Percentiles rank a stretch among this genome's conserved stretches.
phyloP scores from a whole-genome alignment of 2,888 invertebrate species.

The Apantesis nais region DNA sequence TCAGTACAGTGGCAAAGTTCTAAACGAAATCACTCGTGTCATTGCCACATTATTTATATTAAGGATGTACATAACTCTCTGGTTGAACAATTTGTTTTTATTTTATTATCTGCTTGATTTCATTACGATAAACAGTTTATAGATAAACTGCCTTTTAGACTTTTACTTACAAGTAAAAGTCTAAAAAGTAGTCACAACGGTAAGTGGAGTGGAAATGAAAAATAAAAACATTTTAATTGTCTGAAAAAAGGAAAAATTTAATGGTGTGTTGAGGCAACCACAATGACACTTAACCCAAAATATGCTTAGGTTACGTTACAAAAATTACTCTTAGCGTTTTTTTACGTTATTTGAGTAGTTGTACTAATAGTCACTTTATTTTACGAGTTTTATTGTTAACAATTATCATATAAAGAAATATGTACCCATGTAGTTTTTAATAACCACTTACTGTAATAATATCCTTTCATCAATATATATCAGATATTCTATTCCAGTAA shows the following conservation, averaged over 20 bases:
- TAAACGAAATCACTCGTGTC: conserved; percentile 56
- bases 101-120: not conserved
- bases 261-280: conserved; percentile 60
- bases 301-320: conserved; percentile 33
- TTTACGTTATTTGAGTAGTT: not conserved
- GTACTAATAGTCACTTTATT: not conserved
- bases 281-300: conserved; percentile 34
- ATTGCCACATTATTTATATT: conserved; percentile 56
- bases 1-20: conserved; percentile 33
- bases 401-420: not conserved
- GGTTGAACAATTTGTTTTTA: conserved; percentile 17
- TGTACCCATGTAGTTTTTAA: not conserved
- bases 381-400: not conserved
- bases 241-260: conserved; percentile 58
- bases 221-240: conserved; percentile 57
- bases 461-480: not conserved
- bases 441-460: not conserved
- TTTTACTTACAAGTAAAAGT: not conserved
- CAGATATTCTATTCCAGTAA: not conserved
- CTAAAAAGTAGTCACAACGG: not conserved
- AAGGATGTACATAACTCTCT: conserved; percentile 28
- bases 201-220: conserved; percentile 30
- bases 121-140: not conserved
- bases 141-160: not conserved
- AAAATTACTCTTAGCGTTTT: not conserved